Evolutionary conservation across 2,888 invertebrate species (phyloP).

Genomic region (Orthosia gothica): DNA sequence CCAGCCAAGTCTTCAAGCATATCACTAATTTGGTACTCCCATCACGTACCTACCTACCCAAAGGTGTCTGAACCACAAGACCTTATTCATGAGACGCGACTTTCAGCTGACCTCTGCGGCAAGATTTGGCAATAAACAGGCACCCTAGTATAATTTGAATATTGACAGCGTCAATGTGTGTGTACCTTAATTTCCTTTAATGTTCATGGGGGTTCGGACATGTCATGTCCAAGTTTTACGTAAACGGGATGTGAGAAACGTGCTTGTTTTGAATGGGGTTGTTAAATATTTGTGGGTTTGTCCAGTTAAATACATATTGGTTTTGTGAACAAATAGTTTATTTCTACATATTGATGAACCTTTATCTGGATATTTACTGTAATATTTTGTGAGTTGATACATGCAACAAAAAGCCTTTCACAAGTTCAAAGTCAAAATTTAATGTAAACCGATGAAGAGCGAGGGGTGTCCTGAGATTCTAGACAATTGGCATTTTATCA

Average conservation of each 20-base stretch:
- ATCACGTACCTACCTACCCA: slow-evolving; percentile 58
- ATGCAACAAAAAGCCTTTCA: no score
- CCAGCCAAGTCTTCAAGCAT: slow-evolving; percentile 9
- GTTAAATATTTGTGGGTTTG: slow-evolving; percentile 25
- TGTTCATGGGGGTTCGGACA: slow-evolving; percentile 54
- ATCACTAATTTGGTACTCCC: slow-evolving; percentile 22
- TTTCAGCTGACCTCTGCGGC: slow-evolving; percentile 71
- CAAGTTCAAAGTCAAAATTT: no score
- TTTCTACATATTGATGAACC: not conserved
- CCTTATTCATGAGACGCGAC: slow-evolving; percentile 76
- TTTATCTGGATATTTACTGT: no score
- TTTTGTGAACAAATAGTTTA: not conserved
- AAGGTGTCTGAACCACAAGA: slow-evolving; percentile 75
- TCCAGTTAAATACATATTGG: not conserved
- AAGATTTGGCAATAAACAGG: slow-evolving; percentile 74
- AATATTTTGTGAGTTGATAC: no score
- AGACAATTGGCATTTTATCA: no score
- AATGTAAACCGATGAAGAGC: no score
- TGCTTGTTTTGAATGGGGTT: slow-evolving; percentile 16
- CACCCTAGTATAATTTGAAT: slow-evolving; percentile 75
- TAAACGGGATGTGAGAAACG: slow-evolving; percentile 27
- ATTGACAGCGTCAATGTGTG: slow-evolving; percentile 69
- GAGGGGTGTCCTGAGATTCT: no score
- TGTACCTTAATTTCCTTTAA: slow-evolving; percentile 69
- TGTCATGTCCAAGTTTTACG: slow-evolving; percentile 40